Evolutionary conservation across 2,113 vertebrate species (phyloP).

Genomic region (Nycticorax nycticorax): DNA sequence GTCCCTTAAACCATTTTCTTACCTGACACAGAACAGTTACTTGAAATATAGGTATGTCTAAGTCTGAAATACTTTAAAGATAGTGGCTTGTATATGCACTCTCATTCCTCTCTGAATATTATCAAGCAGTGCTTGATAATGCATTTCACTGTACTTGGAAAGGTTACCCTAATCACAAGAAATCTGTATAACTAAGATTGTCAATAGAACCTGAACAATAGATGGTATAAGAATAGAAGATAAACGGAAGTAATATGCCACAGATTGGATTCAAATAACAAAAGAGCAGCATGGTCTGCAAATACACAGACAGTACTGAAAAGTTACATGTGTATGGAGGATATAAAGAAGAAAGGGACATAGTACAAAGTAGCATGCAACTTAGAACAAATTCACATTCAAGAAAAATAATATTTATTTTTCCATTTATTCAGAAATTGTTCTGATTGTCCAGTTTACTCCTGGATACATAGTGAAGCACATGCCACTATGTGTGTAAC

Average conservation of each 20-base stretch:
- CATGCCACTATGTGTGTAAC: neutral
- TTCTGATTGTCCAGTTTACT: neutral
- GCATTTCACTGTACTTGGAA: neutral
- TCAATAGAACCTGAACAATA: neutral
- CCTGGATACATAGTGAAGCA: neutral
- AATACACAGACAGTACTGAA: neutral
- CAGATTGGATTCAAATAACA: neutral
- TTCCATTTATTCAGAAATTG: neutral
- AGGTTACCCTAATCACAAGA: neutral
- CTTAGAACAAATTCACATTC: neutral
- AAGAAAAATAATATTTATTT: neutral
- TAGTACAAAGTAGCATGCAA: neutral
- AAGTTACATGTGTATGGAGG: neutral
- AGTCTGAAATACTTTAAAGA: neutral
- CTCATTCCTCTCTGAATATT: neutral
- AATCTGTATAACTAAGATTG: neutral
- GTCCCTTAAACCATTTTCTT: neutral
- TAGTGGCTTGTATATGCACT: neutral
- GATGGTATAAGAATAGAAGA: neutral
- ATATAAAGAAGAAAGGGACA: neutral
- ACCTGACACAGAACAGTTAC: neutral
- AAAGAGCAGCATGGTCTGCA: neutral
- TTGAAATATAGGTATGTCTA: neutral
- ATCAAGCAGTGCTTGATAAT: neutral
- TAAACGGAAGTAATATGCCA: neutral